A percentile compares a stretch with the other conserved stretches of the same genome.
phyloP scores from a whole-genome alignment of 2,888 invertebrate species.

The Tricholauxania praeusta region DNA sequence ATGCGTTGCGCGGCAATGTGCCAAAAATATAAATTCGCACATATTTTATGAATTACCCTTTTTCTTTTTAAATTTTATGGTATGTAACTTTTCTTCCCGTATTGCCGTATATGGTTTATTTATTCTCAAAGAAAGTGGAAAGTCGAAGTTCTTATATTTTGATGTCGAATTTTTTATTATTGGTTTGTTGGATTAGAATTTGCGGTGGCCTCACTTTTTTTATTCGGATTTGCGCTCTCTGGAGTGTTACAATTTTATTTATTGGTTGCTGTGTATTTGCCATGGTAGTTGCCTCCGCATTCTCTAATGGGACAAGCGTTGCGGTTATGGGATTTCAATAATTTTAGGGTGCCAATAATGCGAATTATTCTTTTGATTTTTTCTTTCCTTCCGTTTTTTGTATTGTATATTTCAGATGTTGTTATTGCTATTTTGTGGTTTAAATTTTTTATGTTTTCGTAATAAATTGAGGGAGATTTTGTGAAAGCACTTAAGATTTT shows the following conservation, averaged over 20 bases:
- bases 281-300: conserved; percentile 26
- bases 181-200: conserved; percentile 36
- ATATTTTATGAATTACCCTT: conserved; percentile 52
- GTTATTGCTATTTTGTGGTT: conserved; percentile 27
- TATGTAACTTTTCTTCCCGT: conserved; percentile 34
- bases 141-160: conserved; percentile 37
- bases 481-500: conserved; percentile 40
- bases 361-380: conserved; percentile 51
- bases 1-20: conserved; percentile 48
- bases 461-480: conserved; percentile 25
- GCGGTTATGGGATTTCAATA: conserved; percentile 55
- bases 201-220: conserved; percentile 30
- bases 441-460: conserved; percentile 37
- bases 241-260: conserved; percentile 54
- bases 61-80: conserved; percentile 30
- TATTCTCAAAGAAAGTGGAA: neutral
- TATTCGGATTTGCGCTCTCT: conserved; percentile 46
- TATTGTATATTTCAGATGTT: conserved; percentile 32
- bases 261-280: conserved; percentile 44
- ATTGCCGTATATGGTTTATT: conserved; percentile 34
- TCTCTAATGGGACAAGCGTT: conserved; percentile 46
- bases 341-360: conserved; percentile 52
- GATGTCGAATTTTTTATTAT: conserved; percentile 17
- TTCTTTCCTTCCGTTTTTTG: conserved; percentile 38
- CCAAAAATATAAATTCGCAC: conserved; percentile 50